phyloP scores from a whole-genome alignment of 2,113 vertebrate species.

The Bujurquina vittata region DNA sequence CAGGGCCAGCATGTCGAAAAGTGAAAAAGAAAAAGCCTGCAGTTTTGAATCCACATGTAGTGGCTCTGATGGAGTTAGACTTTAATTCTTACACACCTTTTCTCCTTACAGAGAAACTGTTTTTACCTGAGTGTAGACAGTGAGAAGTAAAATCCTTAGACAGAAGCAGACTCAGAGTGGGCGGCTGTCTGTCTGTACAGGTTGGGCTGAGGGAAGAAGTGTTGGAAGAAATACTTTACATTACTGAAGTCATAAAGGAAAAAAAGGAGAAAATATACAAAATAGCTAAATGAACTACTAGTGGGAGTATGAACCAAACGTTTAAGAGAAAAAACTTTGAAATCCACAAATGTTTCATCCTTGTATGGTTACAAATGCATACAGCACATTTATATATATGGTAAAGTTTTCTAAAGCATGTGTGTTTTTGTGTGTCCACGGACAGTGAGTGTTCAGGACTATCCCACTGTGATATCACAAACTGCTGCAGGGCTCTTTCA shows the following conservation, averaged over 20 bases:
- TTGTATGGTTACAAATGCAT: not conserved
- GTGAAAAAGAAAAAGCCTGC: no score
- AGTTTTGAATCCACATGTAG: no score
- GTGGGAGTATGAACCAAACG: not conserved
- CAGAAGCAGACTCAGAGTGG: not conserved
- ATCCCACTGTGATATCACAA: conserved; percentile 14
- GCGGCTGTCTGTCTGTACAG: not conserved
- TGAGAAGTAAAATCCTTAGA: not conserved
- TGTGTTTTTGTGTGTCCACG: conserved; percentile 4
- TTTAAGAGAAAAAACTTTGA: not conserved
- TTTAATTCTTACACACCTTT: not conserved
- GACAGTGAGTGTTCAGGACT: conserved; percentile 4
- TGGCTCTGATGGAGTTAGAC: not conserved
- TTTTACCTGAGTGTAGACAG: not conserved
- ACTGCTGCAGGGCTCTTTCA: conserved; percentile 36
- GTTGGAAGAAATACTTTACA: not conserved
- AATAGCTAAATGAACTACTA: not conserved
- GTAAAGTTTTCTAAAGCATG: not conserved
- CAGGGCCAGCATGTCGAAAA: no score
- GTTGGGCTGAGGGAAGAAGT: not conserved
- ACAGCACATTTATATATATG: not conserved
- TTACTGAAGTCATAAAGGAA: not conserved
- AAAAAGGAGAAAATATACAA: not conserved
- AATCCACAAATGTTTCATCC: not conserved
- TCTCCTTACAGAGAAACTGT: not conserved